Conservation (phyloP, 1,140 invertebrate species). For the Tyrophagus putrescentiae region DNA sequence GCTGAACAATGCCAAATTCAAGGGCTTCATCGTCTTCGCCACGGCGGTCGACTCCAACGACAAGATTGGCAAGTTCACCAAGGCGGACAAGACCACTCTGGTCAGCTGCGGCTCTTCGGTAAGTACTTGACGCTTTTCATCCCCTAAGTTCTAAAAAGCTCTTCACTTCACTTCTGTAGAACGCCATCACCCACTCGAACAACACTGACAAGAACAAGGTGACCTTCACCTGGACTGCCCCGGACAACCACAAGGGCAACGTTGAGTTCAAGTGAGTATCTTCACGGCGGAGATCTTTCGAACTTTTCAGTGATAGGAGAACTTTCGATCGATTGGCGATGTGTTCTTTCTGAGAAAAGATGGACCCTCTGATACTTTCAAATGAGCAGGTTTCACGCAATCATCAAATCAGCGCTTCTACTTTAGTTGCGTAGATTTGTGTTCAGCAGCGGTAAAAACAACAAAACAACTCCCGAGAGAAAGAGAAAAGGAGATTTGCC, state of each 20-base stretch:
- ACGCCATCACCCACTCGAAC: slow-evolving; percentile 12
- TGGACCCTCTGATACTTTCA: background rate
- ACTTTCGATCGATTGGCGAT: too few species aligned
- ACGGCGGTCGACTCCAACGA: slow-evolving; percentile 1
- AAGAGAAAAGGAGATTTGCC: too few species aligned
- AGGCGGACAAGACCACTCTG: background rate
- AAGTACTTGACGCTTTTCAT: background rate
- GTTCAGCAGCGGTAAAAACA: too few species aligned
- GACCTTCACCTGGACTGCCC: slow-evolving; percentile 16
- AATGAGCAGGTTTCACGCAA: too few species aligned
- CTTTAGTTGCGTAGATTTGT: too few species aligned
- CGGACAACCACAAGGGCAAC: slow-evolving; percentile 6
- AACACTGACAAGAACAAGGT: background rate
- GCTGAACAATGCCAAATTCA: background rate
- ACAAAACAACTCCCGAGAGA: too few species aligned
- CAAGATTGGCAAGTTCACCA: slow-evolving; percentile 13
- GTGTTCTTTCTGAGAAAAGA: background rate
- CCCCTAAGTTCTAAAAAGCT: background rate
- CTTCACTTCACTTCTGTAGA: background rate
- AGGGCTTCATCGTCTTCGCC: slow-evolving; percentile 13
- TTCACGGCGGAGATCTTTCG: background rate
- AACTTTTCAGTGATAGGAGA: background rate
- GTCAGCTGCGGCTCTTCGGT: slow-evolving; percentile 5
- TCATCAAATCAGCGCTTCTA: too few species aligned
- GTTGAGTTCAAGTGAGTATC: slow-evolving; percentile 17